Evolutionary conservation across 2,113 vertebrate genomes (phyloP), one percentile per base, ranked within the genome.

Genomic region (Upupa epops): DNA sequence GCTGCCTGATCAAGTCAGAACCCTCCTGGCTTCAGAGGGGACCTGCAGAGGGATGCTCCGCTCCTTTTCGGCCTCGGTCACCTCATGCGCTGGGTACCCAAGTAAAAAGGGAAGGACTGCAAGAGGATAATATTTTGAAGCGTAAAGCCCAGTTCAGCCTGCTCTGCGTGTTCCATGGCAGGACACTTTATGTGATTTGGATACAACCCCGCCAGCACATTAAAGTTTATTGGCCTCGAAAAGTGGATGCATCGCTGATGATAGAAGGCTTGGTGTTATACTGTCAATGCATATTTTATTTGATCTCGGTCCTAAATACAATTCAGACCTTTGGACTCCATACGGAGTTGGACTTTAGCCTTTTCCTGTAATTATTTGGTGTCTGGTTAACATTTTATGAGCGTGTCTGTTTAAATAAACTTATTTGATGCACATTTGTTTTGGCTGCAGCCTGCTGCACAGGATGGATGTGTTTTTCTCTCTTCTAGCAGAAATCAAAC

Each of bases 331-430:
- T 92, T 60, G 93, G 52, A 70, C 87, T 94, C 51, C 80, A 54
- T 6, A 85, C 25, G 5, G 93, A 90, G 78, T 92, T 95, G 95
- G 95, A 95, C 91, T 93, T 94, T 68, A 93, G 66, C 95, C 91
- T 95, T 95, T 97, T 97, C 95, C 96, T 97, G 95, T 92, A 96
- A 97, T 97, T 95, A 96, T 95, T 95, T 93, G 86, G 83, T 97
- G 92, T 97, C 96, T 97, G 93, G 96, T 97, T 97, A 97, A 97
- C 95, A 95, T 97, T 97, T 97, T 97, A 97, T 96, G 96, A 96
- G 95, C 45, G 66, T 94, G 96, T 97, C 96, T 97, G 93, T 94
- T 96, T 97, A 97, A 97, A 96, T 95, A 93, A 94, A 90, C 88
- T 90, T 87, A 96, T 88, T 91, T 92, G 95, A 95, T 91, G 84